Conservation (phyloP, 2,113 vertebrate genomes). For the Strix aluco region DNA sequence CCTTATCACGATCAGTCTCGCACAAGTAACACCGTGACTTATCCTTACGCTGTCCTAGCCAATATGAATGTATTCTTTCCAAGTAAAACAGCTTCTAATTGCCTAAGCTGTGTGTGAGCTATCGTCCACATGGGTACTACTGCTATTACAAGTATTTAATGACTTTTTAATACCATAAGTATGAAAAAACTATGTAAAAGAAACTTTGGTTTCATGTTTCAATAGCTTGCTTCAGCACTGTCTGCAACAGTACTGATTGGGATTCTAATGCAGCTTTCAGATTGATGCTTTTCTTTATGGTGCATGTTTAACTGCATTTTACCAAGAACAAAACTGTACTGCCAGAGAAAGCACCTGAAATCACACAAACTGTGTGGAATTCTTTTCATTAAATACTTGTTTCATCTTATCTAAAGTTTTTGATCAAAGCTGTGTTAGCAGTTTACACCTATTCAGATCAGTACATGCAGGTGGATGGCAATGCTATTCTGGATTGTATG, state of each 20-base stretch:
- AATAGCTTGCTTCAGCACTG: background rate
- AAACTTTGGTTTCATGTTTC: background rate
- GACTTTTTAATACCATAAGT: slow-evolving; percentile 42
- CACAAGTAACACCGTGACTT: background rate
- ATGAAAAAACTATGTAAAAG: slow-evolving; percentile 25
- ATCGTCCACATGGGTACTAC: slow-evolving; percentile 1
- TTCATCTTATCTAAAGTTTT: background rate
- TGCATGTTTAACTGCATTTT: background rate
- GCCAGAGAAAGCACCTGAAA: background rate
- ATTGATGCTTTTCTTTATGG: background rate
- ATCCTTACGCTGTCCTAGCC: slow-evolving; percentile 39
- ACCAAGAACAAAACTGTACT: background rate
- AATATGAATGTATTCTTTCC: slow-evolving; percentile 38
- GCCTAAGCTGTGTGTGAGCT: slow-evolving; percentile 45
- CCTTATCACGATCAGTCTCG: slow-evolving; percentile 1
- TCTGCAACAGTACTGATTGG: background rate
- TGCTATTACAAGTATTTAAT: slow-evolving; percentile 26
- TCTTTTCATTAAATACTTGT: background rate
- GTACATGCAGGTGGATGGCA: background rate
- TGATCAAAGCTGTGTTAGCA: background rate
- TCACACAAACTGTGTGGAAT: background rate
- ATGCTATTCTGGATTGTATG: background rate
- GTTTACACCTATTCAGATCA: background rate
- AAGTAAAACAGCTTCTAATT: slow-evolving; percentile 68
- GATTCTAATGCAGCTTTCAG: background rate